A percentile compares a stretch with the other conserved stretches of the same genome.
These are phyloP conservation scores for Catharus minimus DNA, from an alignment of 2,113 vertebrate genomes.

Conservation along the genomic window DNA sequence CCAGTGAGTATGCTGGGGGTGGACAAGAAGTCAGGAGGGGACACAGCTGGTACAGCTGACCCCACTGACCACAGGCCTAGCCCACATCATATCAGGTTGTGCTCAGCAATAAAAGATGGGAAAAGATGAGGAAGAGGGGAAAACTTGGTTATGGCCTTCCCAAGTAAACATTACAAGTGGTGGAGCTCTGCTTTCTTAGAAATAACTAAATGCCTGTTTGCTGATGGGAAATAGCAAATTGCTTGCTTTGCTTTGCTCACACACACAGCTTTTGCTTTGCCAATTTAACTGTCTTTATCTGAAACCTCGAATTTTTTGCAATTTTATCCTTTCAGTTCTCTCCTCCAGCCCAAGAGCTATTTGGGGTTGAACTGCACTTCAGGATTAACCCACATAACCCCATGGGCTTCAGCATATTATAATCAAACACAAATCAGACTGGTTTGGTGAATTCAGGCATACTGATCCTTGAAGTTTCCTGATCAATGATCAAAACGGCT, in stretches of 20 bases:
- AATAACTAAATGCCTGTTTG: not conserved
- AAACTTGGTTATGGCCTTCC: not conserved
- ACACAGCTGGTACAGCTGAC: not conserved
- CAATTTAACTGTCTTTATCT: not conserved
- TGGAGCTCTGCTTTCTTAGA: not conserved
- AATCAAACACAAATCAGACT: not conserved
- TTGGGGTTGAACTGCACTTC: not conserved
- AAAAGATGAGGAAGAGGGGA: accelerated
- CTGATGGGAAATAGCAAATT: not conserved
- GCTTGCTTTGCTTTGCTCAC: not conserved
- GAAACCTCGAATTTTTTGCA: accelerated
- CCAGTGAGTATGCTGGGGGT: not conserved
- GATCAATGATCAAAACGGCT: not conserved
- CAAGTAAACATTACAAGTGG: not conserved
- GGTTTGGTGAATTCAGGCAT: not conserved
- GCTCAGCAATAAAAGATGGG: not conserved
- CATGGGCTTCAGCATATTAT: not conserved
- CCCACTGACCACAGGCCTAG: not conserved
- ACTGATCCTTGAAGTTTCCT: not conserved
- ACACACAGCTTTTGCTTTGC: not conserved
- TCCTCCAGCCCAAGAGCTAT: accelerated
- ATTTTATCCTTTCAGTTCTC: not conserved
- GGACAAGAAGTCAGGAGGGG: not conserved
- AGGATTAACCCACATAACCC: not conserved
- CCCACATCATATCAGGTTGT: not conserved